Evolutionary conservation across 1,140 invertebrate genomes (phyloP).

Genomic region (Drosophila lini): DNA sequence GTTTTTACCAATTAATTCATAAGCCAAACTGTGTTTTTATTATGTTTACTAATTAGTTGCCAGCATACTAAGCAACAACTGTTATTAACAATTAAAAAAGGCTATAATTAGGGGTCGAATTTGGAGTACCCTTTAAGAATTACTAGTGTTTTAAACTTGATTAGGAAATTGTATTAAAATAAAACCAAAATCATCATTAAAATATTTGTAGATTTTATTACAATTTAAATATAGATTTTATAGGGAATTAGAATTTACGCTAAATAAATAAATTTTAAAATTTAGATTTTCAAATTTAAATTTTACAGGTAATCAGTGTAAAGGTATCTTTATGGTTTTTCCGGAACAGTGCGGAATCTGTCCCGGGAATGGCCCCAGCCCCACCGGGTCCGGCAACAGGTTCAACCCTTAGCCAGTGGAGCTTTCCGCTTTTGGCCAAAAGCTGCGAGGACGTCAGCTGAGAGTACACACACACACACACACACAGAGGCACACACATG

Average conservation of each 20-base stretch:
- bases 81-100: neutral
- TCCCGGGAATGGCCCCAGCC: neutral
- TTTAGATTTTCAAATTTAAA: too few relatives aligned
- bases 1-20: neutral
- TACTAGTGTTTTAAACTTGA: neutral
- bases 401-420: constrained; percentile 58
- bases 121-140: neutral
- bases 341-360: too few relatives aligned
- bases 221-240: neutral
- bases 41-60: neutral
- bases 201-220: neutral
- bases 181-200: neutral
- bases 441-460: constrained; percentile 50
- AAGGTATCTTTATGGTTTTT: neutral
- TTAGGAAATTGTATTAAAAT: neutral
- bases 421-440: constrained; percentile 34
- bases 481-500: neutral
- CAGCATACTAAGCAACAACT: neutral
- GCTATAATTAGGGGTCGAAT: neutral
- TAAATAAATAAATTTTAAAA: too few relatives aligned
- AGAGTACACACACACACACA: constrained; percentile 9
- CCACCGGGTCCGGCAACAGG: constrained; percentile 51
- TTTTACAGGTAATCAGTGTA: neutral
- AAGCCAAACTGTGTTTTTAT: neutral
- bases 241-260: too few relatives aligned